Evolutionary conservation across 1,140 invertebrate genomes (phyloP).

Genomic region (Yoshiicerus persimilis): DNA sequence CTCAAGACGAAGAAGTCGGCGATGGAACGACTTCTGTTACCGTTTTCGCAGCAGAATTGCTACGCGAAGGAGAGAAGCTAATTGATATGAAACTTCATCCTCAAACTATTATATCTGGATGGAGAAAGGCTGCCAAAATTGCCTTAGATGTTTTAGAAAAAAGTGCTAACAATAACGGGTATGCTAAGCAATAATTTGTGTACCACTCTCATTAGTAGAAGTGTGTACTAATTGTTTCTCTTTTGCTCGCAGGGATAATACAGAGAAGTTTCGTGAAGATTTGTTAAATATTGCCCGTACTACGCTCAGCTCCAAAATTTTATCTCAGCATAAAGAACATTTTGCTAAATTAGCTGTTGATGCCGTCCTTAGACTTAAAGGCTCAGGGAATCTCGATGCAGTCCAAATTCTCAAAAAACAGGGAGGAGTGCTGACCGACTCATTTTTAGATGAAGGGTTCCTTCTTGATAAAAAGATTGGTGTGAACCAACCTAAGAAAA

Average conservation of each 20-base stretch:
- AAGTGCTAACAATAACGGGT: constrained; percentile 76
- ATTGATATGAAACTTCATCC: constrained; percentile 95
- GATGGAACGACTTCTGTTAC: constrained; percentile 99
- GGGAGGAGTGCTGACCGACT: constrained; percentile 88
- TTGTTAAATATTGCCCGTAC: constrained; percentile 96
- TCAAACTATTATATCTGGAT: constrained; percentile 95
- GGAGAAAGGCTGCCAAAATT: constrained; percentile 80
- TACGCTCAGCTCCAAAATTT: constrained; percentile 96
- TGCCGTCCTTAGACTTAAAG: constrained; percentile 91
- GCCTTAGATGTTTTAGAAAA: constrained; percentile 79
- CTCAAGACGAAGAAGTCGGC: constrained; percentile 99
- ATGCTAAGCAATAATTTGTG: constrained; percentile 32
- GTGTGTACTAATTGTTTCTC: too few species aligned
- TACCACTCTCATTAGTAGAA: constrained; percentile 11
- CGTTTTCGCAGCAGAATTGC: constrained; percentile 91
- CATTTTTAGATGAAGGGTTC: constrained; percentile 98
- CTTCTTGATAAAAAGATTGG: constrained; percentile 95
- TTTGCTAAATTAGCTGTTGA: constrained; percentile 94
- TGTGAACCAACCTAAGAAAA: constrained; percentile 68
- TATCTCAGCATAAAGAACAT: constrained; percentile 95
- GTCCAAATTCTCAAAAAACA: constrained; percentile 98
- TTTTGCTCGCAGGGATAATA: constrained; percentile 63
- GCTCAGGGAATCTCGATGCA: constrained; percentile 89
- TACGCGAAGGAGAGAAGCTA: constrained; percentile 93
- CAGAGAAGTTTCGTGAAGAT: constrained; percentile 80